Evolutionary conservation across 92 coral and sea anemone genomes (phyloP).

Genomic region (Palythoa heliodiscus): DNA sequence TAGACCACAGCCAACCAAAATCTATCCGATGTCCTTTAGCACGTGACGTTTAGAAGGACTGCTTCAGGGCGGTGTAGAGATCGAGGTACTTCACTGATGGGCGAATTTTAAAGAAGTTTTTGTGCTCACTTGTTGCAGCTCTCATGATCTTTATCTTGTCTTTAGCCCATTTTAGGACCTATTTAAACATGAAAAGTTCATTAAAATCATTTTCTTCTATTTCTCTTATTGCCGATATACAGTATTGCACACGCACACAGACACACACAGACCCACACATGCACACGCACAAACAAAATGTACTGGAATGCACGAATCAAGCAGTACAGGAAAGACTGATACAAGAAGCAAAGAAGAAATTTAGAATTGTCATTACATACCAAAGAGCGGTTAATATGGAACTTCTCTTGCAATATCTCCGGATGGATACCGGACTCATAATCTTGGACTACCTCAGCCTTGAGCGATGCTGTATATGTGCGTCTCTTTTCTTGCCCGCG

Average conservation of each 20-base stretch:
- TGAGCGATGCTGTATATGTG: neutral
- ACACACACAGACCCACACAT: neutral
- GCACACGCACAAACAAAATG: conserved; percentile 5
- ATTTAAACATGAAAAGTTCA: neutral
- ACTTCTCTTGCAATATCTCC: conserved; percentile 13
- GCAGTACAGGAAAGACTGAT: neutral
- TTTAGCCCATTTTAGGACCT: conserved; percentile 22
- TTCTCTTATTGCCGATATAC: conserved; percentile 8
- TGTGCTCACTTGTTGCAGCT: conserved; percentile 31
- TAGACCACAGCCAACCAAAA: conserved; percentile 31
- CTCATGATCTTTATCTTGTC: neutral
- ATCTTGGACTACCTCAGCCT: conserved; percentile 21
- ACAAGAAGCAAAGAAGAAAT: neutral
- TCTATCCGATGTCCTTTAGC: conserved; percentile 17
- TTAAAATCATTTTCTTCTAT: neutral
- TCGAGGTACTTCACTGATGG: conserved; percentile 20
- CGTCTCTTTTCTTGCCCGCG: conserved; percentile 1
- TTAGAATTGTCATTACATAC: neutral
- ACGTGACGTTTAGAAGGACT: conserved; percentile 15
- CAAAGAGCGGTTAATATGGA: conserved; percentile 4
- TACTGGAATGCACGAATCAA: conserved; percentile 5
- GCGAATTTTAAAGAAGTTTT: neutral
- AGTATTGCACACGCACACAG: conserved; percentile 9
- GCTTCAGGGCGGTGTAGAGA: conserved; percentile 19
- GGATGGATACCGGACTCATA: conserved; percentile 10